Conservation (phyloP, 2,113 vertebrate species). For the Solea senegalensis region DNA sequence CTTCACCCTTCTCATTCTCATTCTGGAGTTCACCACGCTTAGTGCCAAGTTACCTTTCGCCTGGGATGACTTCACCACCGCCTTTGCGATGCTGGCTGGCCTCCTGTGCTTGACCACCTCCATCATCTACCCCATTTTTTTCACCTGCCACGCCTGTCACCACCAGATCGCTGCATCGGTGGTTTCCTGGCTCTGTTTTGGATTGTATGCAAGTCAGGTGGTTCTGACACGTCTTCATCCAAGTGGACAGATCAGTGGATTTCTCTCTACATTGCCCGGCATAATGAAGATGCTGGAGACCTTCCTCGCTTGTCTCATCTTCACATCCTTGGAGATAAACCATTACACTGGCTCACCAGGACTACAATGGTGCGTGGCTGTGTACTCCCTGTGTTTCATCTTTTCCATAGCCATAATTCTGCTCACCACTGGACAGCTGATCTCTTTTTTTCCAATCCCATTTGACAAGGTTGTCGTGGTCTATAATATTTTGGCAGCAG, state of each 20-base stretch:
- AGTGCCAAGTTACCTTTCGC: conserved; percentile 77
- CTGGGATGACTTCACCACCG: conserved; percentile 89
- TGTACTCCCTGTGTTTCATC: conserved; percentile 88
- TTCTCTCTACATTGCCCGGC: conserved; percentile 86
- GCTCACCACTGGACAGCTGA: conserved; percentile 75
- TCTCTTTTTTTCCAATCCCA: conserved; percentile 65
- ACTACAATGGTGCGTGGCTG: conserved; percentile 85
- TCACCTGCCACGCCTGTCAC: conserved; percentile 41
- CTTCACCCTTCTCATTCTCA: conserved; percentile 80
- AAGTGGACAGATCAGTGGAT: conserved; percentile 81
- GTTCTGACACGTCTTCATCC: conserved; percentile 77
- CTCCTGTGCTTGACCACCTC: conserved; percentile 85
- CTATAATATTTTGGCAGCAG: conserved; percentile 81
- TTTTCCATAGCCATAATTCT: conserved; percentile 84
- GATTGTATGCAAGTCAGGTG: conserved; percentile 80
- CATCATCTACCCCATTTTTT: conserved; percentile 83
- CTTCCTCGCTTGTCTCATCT: conserved; percentile 88
- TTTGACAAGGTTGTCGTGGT: conserved; percentile 81
- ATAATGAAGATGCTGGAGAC: conserved; percentile 89
- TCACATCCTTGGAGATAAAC: conserved; percentile 72
- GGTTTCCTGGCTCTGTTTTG: conserved; percentile 82
- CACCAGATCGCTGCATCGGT: conserved; percentile 77
- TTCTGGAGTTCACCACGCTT: conserved; percentile 84
- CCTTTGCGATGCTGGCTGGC: conserved; percentile 84
- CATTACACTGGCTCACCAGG: fast-evolving